Percentiles rank a stretch among this genome's conserved stretches.
These are phyloP conservation scores for Cheilosia grossa DNA, from an alignment of 2,888 invertebrate species.

Conservation along the genomic window DNA sequence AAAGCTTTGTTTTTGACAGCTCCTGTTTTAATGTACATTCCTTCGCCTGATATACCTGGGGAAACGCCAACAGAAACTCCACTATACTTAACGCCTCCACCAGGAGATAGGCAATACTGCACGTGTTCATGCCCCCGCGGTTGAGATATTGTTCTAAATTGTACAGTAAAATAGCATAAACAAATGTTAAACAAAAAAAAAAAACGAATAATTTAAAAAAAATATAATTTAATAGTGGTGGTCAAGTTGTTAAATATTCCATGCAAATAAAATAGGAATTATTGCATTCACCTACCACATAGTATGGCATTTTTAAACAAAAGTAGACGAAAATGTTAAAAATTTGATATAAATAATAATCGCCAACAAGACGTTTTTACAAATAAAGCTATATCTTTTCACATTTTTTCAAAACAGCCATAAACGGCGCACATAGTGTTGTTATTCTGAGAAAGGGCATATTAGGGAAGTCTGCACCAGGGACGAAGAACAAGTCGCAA, in stretches of 20 bases:
- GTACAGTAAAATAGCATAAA: neutral
- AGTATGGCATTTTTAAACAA: no score
- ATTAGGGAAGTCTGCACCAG: no score
- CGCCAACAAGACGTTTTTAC: no score
- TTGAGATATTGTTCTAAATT: neutral
- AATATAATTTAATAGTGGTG: neutral
- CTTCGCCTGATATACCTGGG: neutral
- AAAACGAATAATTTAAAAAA: neutral
- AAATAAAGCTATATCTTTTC: no score
- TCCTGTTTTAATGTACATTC: constrained; percentile 4
- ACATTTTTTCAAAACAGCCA: no score
- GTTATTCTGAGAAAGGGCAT: no score
- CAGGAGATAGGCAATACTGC: constrained; percentile 7
- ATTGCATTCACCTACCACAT: no score
- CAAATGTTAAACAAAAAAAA: neutral
- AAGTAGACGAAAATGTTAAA: no score
- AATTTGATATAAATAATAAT: no score
- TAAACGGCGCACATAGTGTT: no score
- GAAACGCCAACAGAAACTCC: neutral
- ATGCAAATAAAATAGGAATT: neutral
- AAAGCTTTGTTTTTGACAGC: constrained; percentile 1
- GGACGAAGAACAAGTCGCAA: no score
- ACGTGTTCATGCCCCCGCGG: constrained; percentile 7
- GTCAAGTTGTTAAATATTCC: neutral
- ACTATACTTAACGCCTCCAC: neutral